Evolutionary conservation across 2,888 invertebrate genomes (phyloP).

Genomic region (Drosophila colorata): DNA sequence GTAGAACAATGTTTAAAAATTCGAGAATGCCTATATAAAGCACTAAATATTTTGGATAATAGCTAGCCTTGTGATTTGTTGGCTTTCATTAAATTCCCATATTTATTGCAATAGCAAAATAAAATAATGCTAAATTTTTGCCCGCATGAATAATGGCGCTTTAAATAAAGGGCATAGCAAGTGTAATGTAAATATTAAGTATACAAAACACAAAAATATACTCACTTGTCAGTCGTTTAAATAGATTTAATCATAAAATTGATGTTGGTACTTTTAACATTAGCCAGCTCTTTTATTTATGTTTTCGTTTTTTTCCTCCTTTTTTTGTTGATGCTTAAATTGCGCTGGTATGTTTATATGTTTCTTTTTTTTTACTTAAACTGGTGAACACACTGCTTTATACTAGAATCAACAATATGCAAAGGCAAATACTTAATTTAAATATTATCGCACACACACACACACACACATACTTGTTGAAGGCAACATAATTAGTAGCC

Average conservation of each 20-base stretch:
- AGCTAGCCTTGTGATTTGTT: background rate
- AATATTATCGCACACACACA: conserved; percentile 7
- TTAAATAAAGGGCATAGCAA: background rate
- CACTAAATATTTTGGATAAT: background rate
- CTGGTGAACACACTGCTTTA: conserved; percentile 6
- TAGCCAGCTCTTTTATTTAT: background rate
- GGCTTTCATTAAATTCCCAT: background rate
- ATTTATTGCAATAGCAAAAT: too few relatives aligned
- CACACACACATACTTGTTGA: background rate
- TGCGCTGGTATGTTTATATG: background rate
- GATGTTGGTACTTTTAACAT: conserved; percentile 3
- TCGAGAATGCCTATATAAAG: too few relatives aligned
- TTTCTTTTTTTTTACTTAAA: background rate
- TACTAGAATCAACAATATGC: conserved; percentile 4
- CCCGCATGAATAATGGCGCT: background rate
- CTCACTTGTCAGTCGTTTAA: conserved; percentile 35
- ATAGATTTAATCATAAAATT: conserved; percentile 15
- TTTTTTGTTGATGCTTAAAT: conserved; percentile 9
- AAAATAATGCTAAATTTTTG: too few relatives aligned
- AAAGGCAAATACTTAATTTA: conserved; percentile 8
- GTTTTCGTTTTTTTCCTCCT: background rate
- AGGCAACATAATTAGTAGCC: conserved; percentile 15
- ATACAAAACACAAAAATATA: conserved; percentile 2
- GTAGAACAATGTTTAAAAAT: too few relatives aligned
- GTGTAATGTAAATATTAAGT: background rate